phyloP scores from a whole-genome alignment of 2,113 vertebrate species.

The Pantherophis guttatus region DNA sequence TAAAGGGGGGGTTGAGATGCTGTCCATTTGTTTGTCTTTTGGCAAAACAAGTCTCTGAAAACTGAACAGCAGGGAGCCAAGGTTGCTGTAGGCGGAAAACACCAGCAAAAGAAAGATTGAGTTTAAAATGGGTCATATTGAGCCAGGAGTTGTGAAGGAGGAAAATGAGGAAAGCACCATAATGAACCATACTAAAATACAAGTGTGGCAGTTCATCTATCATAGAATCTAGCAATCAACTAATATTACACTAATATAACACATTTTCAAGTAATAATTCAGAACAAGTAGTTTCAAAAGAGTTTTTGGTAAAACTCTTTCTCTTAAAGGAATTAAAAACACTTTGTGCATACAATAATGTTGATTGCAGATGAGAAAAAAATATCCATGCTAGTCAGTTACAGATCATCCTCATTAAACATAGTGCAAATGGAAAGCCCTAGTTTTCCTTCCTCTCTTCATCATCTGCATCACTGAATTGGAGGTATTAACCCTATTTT shows the following conservation, averaged over 20 bases:
- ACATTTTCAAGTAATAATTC: background rate
- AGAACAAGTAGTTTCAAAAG: background rate
- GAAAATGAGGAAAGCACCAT: background rate
- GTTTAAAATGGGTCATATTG: background rate
- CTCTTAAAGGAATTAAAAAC: background rate
- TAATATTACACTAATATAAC: background rate
- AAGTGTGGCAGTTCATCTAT: background rate
- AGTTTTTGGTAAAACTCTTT: background rate
- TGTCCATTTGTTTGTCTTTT: background rate
- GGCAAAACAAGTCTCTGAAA: background rate
- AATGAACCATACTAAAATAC: background rate
- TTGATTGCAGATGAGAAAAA: background rate
- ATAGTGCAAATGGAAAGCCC: background rate
- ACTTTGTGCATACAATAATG: background rate
- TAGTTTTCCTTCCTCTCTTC: constrained; percentile 46
- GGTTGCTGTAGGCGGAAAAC: background rate
- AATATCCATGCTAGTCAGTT: background rate
- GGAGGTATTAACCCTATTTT: constrained; percentile 51
- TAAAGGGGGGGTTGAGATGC: background rate
- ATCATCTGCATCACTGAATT: constrained; percentile 39
- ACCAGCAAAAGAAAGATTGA: background rate
- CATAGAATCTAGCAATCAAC: rapidly evolving
- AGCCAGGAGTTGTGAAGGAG: background rate
- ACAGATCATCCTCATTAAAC: background rate
- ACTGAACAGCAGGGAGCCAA: background rate